Evolutionary conservation across 2,797 vertebrate species (phyloP).

Genomic region (Eurystomus glaucurus): DNA sequence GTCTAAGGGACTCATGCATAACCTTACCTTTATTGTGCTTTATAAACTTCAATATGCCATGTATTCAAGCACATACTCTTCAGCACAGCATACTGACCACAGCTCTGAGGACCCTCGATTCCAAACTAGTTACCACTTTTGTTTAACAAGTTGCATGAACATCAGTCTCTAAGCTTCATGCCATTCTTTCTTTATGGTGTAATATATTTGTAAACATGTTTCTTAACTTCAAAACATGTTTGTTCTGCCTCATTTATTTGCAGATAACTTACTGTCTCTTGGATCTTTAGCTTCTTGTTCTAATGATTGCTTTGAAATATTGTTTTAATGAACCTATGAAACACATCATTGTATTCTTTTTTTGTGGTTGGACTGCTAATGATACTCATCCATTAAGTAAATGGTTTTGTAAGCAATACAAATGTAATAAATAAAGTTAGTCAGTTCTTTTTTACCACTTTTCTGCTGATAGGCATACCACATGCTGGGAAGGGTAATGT

Average conservation of each 20-base stretch:
- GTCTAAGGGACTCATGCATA: background rate
- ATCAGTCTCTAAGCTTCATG: slow-evolving; percentile 69
- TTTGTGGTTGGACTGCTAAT: slow-evolving; percentile 91
- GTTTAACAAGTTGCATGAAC: slow-evolving; percentile 62
- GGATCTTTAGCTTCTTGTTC: slow-evolving; percentile 87
- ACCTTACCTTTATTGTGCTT: background rate
- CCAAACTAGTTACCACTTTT: background rate
- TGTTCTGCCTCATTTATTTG: slow-evolving; percentile 90
- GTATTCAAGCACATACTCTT: background rate
- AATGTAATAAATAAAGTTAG: slow-evolving; percentile 91
- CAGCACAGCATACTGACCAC: background rate
- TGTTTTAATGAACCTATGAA: slow-evolving; percentile 92
- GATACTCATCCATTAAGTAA: slow-evolving; percentile 95
- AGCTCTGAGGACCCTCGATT: background rate
- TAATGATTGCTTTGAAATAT: slow-evolving; percentile 92
- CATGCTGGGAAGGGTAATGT: slow-evolving; percentile 87
- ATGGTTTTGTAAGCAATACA: slow-evolving; percentile 91
- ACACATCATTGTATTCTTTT: slow-evolving; percentile 89
- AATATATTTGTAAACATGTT: slow-evolving; percentile 86
- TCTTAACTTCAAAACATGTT: slow-evolving; percentile 87
- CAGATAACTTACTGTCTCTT: slow-evolving; percentile 88
- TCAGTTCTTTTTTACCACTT: slow-evolving; percentile 85
- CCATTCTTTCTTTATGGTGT: slow-evolving; percentile 79
- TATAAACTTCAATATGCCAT: background rate
- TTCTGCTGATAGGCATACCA: slow-evolving; percentile 85